phyloP scores from a whole-genome alignment of 2,797 vertebrate genomes.

The Lindbergichthys nudifrons region DNA sequence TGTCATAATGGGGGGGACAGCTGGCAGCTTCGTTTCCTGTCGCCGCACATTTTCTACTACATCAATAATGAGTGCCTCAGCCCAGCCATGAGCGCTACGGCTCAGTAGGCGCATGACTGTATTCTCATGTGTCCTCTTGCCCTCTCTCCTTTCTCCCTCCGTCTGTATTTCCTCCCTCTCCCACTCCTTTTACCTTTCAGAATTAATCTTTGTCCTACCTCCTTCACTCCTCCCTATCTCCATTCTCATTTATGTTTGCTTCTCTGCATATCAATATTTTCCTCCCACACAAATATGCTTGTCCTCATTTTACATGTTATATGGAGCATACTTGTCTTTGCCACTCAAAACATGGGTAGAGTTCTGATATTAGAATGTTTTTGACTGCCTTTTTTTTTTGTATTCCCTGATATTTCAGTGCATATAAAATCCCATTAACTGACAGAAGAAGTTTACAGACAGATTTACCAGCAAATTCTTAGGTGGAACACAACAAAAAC shows the following conservation, averaged over 20 bases:
- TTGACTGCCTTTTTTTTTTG: background rate
- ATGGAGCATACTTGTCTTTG: constrained; percentile 34
- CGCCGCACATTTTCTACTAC: constrained; percentile 79
- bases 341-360: background rate
- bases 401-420: constrained; percentile 34
- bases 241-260: constrained; percentile 25
- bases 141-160: constrained; percentile 27
- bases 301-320: constrained; percentile 41
- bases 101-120: constrained; percentile 71
- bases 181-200: constrained; percentile 31
- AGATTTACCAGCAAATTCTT: too few species aligned
- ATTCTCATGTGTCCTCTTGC: constrained; percentile 65
- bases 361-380: background rate
- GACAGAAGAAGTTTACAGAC: too few species aligned
- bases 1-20: constrained; percentile 80
- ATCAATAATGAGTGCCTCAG: constrained; percentile 81
- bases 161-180: constrained; percentile 1
- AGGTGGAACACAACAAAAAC: too few species aligned
- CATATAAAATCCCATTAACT: background rate
- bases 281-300: constrained; percentile 19
- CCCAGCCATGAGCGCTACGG: constrained; percentile 68
- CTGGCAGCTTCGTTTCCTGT: constrained; percentile 83
- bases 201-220: constrained; percentile 48
- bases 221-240: constrained; percentile 8
- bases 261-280: constrained; percentile 28